Base-by-base conservation (phyloP, 2,888 invertebrate genomes). In the Cataglyphis altisquamis region DNA sequence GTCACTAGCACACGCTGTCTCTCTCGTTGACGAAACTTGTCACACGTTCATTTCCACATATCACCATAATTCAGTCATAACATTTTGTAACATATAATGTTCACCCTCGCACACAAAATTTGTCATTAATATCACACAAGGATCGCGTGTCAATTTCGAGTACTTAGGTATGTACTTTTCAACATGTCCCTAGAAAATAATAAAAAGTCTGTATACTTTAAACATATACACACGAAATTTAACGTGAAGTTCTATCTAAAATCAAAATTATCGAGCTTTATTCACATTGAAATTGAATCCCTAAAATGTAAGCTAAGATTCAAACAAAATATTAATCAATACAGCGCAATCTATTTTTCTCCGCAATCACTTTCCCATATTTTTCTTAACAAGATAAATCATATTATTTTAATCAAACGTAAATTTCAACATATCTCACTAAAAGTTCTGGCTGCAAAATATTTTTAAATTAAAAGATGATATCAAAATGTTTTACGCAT, bases 1-100 rank as follows among this genome's bases (percentile, higher is more conserved):
- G 78, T 72, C 78, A 72, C 78, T 62, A 36, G 15, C 72, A 72
- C 72, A 72, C 78, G 72, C 78, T 48, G 72, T 80, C 60, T 78
- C 45, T 80, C 36, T 78, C 45, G 29, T 41, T 68, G 55, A 15
- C 18, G 36, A 25, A 60, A 72, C 45, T 80, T 62, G 45, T 70
- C 60, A 80, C 60, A 80, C 60, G 72, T 60, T 72, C 45, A 70
- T 70, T 57, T 48, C 25, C 72, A 60, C 70, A 48, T 29, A 68
- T 62, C 72, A 62, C 45, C 60, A 80, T 45, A 72, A 48, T 72
- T 72, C 45, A 36, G 60, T 78, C 18, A 62, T 52, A 66, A 78
- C 18, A 78, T 72, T 72, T 72, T 25, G 36, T 62, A 60, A 0
- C 36, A 9, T 36, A 36, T 21, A 67, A 68, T 39, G 55, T 67